Evolutionary conservation across 2,113 vertebrate genomes (phyloP).

Genomic region (Sinosuthora webbiana): DNA sequence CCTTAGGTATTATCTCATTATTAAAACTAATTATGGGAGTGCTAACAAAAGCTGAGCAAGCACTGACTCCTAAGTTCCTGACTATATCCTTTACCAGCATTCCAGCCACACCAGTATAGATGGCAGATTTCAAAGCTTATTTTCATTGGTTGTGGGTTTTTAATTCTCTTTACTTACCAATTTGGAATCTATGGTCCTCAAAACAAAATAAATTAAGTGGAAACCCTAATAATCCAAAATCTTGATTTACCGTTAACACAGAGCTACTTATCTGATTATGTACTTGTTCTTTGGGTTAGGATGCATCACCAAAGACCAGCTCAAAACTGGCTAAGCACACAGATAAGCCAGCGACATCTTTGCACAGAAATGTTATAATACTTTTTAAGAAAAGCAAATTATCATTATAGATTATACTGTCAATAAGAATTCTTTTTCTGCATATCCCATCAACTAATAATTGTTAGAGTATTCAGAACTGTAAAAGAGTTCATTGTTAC

Average conservation of each 20-base stretch:
- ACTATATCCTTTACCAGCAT: not conserved
- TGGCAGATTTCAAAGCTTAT: not conserved
- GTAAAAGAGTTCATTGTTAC: not conserved
- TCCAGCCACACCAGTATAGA: slow-evolving; percentile 8
- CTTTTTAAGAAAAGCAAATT: slow-evolving; percentile 7
- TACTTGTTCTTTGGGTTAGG: not conserved
- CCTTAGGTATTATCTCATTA: not conserved
- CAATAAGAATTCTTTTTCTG: slow-evolving; percentile 1
- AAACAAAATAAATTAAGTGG: not conserved
- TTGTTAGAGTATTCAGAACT: not conserved
- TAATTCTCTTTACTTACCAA: not conserved
- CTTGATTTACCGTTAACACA: not conserved
- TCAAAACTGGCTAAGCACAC: not conserved
- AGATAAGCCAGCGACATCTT: not conserved
- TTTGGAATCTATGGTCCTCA: not conserved
- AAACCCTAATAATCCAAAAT: not conserved
- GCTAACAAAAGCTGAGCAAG: slow-evolving; percentile 22
- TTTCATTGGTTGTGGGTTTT: not conserved
- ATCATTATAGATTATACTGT: not conserved
- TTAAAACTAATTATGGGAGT: not conserved
- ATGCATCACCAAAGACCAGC: not conserved
- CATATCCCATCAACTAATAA: not conserved
- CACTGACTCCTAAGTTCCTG: not conserved
- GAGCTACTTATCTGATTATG: slow-evolving; percentile 11
- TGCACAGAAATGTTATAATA: not conserved